Percentiles rank a stretch among this genome's conserved stretches.
phyloP scores from a whole-genome alignment of 2,888 invertebrate genomes.

The Mallateleia sp. region DNA sequence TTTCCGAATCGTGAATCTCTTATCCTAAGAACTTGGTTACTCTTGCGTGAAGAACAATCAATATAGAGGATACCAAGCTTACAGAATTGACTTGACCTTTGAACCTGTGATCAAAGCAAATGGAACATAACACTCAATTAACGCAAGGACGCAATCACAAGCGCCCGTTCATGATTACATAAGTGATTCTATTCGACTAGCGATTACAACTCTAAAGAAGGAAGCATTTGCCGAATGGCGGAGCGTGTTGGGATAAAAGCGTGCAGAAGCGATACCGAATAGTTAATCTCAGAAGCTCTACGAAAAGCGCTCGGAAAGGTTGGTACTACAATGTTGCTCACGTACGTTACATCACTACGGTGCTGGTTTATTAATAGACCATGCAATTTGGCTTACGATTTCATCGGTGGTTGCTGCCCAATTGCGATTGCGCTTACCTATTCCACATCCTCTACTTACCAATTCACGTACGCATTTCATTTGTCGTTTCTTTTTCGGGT shows the following conservation, averaged over 20 bases:
- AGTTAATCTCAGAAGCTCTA: constrained; percentile 25
- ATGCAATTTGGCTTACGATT: constrained; percentile 62
- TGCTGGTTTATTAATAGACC: constrained; percentile 17
- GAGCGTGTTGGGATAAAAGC: constrained; percentile 39
- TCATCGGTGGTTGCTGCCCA: neutral
- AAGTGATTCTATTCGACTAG: constrained; percentile 58
- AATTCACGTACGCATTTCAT: constrained; percentile 3
- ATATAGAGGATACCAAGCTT: constrained; percentile 45
- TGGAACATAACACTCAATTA: constrained; percentile 55
- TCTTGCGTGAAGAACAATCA: constrained; percentile 48
- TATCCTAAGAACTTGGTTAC: constrained; percentile 28
- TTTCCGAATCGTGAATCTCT: constrained; percentile 35
- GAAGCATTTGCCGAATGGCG: constrained; percentile 20
- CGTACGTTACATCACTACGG: neutral
- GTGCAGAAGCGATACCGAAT: constrained; percentile 62
- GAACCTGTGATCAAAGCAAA: constrained; percentile 69
- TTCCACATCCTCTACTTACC: constrained; percentile 30
- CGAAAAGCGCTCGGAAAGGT: constrained; percentile 35
- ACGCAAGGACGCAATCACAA: constrained; percentile 57
- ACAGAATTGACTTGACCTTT: constrained; percentile 58
- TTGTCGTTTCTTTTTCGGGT: neutral
- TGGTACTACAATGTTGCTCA: neutral
- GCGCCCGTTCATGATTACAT: constrained; percentile 47
- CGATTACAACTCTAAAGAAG: constrained; percentile 52
- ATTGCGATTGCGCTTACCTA: constrained; percentile 7